These are phyloP conservation scores for Lepidochitona cinerea DNA, from an alignment of 2,888 invertebrate genomes.

Conservation along the genomic window DNA sequence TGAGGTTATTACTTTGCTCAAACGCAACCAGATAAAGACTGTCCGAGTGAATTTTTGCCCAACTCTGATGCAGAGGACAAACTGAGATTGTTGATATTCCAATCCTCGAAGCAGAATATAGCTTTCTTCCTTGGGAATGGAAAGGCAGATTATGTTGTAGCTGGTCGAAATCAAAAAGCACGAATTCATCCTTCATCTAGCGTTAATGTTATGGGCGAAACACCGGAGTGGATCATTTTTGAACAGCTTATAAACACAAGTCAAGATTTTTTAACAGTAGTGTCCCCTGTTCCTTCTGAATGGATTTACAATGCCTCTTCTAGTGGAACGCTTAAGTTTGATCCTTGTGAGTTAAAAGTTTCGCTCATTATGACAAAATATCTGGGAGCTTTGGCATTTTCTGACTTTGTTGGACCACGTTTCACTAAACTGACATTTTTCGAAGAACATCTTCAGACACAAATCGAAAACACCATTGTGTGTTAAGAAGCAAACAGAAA, in stretches of 20 bases:
- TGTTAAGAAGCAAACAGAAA: slow-evolving; percentile 47
- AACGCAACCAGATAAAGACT: slow-evolving; percentile 37
- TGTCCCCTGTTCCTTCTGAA: slow-evolving; percentile 50
- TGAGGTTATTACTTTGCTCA: slow-evolving; percentile 44
- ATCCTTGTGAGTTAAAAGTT: slow-evolving; percentile 36
- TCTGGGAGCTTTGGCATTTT: slow-evolving; percentile 41
- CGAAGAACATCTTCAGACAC: slow-evolving; percentile 30
- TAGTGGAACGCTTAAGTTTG: slow-evolving; percentile 26
- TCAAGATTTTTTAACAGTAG: slow-evolving; percentile 49
- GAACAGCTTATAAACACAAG: slow-evolving; percentile 53
- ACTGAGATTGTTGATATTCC: slow-evolving; percentile 43
- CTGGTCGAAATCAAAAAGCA: slow-evolving; percentile 38
- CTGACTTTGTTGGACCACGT: slow-evolving; percentile 45
- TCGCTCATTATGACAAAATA: slow-evolving; percentile 28
- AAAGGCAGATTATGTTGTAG: slow-evolving; percentile 51
- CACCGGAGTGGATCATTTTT: slow-evolving; percentile 57
- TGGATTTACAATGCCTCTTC: slow-evolving; percentile 35
- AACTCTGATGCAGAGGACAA: neutral
- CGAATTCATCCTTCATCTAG: slow-evolving; percentile 61
- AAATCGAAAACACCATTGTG: slow-evolving; percentile 29
- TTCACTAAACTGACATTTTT: slow-evolving; percentile 37
- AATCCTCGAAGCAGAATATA: slow-evolving; percentile 45
- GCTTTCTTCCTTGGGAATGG: slow-evolving; percentile 54
- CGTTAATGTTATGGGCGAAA: slow-evolving; percentile 42
- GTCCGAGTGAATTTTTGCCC: slow-evolving; percentile 31